Evolutionary conservation across 2,113 vertebrate genomes (phyloP).

Genomic region (Anser cygnoides): DNA sequence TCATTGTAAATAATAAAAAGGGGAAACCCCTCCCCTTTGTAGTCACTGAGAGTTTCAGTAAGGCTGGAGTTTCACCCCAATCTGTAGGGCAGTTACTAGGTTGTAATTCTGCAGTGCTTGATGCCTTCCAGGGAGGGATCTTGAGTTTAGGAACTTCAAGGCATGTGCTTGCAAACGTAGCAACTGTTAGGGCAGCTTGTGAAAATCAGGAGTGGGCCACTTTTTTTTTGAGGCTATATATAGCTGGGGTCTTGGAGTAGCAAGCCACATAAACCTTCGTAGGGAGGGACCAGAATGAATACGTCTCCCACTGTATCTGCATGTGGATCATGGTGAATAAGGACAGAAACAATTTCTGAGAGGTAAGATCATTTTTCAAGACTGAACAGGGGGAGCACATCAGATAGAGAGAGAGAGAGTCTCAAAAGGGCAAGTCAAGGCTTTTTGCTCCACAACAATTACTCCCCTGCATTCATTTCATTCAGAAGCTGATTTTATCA

Average conservation of each 20-base stretch:
- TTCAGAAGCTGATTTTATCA: background rate
- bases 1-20: background rate
- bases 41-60: background rate
- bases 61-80: background rate
- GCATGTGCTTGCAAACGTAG: background rate
- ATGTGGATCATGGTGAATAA: background rate
- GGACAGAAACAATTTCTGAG: background rate
- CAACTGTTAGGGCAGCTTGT: background rate
- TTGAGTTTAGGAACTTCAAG: background rate
- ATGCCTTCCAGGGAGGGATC: background rate
- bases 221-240: background rate
- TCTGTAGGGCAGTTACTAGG: background rate
- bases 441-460: background rate
- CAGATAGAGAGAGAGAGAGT: background rate
- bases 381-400: background rate
- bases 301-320: background rate
- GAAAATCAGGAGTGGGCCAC: background rate
- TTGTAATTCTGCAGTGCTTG: background rate
- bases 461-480: background rate
- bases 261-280: background rate
- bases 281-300: background rate
- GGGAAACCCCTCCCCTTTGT: slow-evolving; percentile 1
- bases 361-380: slow-evolving; percentile 43
- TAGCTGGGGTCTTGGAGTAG: background rate
- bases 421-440: background rate